Evolutionary conservation across 2,797 vertebrate genomes (phyloP), one percentile per base, ranked within the genome.

Genomic region (Halcyon leucocephala): DNA sequence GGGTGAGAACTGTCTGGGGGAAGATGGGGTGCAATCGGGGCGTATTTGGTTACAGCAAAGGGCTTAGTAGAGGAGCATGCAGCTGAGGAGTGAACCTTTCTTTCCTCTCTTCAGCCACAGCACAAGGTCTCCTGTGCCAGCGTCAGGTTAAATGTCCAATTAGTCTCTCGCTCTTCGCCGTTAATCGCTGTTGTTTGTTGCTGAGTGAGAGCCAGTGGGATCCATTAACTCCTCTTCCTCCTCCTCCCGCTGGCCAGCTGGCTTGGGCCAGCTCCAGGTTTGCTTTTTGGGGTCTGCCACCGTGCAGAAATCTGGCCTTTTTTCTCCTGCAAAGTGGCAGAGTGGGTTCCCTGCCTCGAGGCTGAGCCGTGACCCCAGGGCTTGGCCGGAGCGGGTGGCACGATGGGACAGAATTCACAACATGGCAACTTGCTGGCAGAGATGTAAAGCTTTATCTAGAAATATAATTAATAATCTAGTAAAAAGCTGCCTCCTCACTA

Each of bases 221-320:
- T 82, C 74, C 86, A 80, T 82, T 89, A 71, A n/a, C 74, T 95
- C 79, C 79, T 87, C 84, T 65, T 93, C 93, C 84, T 91, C 69
- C 77, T 82, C 61, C 77, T 82, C 33, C 0, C 13, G 39, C 64
- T 73, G 89, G 16, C 80, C 86, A 89, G 89, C 70, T 92, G 89
- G 49, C 49, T 69, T 74, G 77, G 80, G 46, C n/a, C 0, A 1
- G 42, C 54, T 82, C 57, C 70, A 80, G 89, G 48, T 57, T 74
- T 0, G 1, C 26, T 77, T 71, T 71, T 70, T 65, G 71, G 90
- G 69, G n/a, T 60, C 54, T 88, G 58, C 16, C 71, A 66, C 44
- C 3, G 2, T 22, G 6, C 14, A 58, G 54, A 67, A 93, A 94
- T 37, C 60, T 55, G 84, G 6, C 12, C 15, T 41, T 48, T 66